A percentile compares a stretch with the other conserved stretches of the same genome.
Evolutionary conservation across 2,797 vertebrate species (phyloP).

Genomic region (Squalus acanthias): DNA sequence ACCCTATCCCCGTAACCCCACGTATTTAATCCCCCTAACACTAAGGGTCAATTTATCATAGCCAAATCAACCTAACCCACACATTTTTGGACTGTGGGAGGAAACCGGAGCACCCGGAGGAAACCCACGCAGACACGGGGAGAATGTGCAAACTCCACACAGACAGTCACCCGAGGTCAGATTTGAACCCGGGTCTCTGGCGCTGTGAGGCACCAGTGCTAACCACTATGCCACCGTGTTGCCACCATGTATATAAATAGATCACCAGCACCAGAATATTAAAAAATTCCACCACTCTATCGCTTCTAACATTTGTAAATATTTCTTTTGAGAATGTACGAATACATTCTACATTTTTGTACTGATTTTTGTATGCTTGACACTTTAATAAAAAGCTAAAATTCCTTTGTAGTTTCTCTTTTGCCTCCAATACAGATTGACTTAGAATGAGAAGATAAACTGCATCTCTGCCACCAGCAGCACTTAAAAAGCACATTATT

Average conservation of each 20-base stretch:
- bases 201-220: too few relatives aligned
- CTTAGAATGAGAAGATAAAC: not conserved
- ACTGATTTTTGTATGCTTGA: conserved; percentile 14
- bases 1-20: too few relatives aligned
- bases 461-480: not conserved
- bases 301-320: conserved; percentile 10
- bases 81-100: too few relatives aligned
- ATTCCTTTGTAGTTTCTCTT: not conserved
- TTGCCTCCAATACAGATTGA: not conserved
- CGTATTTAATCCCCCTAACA: too few relatives aligned
- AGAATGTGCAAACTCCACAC: too few relatives aligned
- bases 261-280: not conserved
- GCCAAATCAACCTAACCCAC: too few relatives aligned
- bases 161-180: too few relatives aligned
- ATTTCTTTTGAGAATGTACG: not conserved
- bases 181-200: too few relatives aligned
- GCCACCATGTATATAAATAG: not conserved
- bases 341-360: conserved; percentile 7
- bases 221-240: too few relatives aligned
- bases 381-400: conserved; percentile 26
- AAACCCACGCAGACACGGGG: too few relatives aligned
- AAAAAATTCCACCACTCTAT: not conserved
- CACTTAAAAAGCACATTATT: not conserved
- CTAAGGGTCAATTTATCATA: too few relatives aligned
- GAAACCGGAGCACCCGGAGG: too few relatives aligned